phyloP scores from a whole-genome alignment of 2,888 invertebrate genomes.

The Odontocolon sp. region DNA sequence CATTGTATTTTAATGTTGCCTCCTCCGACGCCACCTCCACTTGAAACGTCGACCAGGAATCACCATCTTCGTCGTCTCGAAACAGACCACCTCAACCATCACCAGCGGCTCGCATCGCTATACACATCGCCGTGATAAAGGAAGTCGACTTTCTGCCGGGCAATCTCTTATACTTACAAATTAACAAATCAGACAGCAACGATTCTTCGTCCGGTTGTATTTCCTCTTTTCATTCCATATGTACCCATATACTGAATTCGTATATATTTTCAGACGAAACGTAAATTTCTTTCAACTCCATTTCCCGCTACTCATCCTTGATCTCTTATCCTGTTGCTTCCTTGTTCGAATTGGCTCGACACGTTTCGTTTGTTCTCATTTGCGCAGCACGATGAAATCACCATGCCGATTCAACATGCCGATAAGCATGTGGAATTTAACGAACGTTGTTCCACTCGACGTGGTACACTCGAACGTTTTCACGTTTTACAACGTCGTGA shows the following conservation, averaged over 20 bases:
- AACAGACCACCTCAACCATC: slow-evolving; percentile 5
- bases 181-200: slow-evolving; percentile 64
- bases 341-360: slow-evolving; percentile 54
- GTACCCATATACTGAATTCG: background rate
- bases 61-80: slow-evolving; percentile 46
- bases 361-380: slow-evolving; percentile 53
- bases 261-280: slow-evolving; percentile 19
- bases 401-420: slow-evolving; percentile 55
- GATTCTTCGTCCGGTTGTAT: too few relatives aligned
- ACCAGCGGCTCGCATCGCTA: slow-evolving; percentile 28
- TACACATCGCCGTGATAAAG: slow-evolving; percentile 57
- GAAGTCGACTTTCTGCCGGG: slow-evolving; percentile 66
- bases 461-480: slow-evolving; percentile 56
- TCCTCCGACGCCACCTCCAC: slow-evolving; percentile 50
- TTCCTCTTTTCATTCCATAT: slow-evolving; percentile 6
- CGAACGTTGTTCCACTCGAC: slow-evolving; percentile 60
- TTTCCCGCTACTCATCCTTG: slow-evolving; percentile 41
- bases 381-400: slow-evolving; percentile 52
- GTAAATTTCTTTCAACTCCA: slow-evolving; percentile 40
- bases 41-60: slow-evolving; percentile 33
- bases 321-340: slow-evolving; percentile 57
- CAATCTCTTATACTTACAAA: slow-evolving; percentile 66
- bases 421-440: slow-evolving; percentile 61
- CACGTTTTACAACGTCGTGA: slow-evolving; percentile 37
- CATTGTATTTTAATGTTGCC: slow-evolving; percentile 80